phyloP scores from a whole-genome alignment of 2,797 vertebrate genomes.

The Cynodonichthys magdalenae region DNA sequence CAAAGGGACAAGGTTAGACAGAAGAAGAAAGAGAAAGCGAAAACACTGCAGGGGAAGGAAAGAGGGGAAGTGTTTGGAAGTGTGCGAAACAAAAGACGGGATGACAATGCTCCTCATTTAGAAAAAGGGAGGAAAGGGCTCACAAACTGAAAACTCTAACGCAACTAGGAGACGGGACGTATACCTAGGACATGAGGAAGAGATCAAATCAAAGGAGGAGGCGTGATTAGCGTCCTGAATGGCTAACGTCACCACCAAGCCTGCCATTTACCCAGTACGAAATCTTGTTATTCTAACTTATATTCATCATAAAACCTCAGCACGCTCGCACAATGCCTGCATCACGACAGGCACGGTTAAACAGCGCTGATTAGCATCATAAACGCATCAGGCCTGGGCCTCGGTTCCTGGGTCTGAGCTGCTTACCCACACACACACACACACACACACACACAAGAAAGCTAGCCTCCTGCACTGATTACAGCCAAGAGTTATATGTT shows the following conservation, averaged over 20 bases:
- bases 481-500: conserved; percentile 71
- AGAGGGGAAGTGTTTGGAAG: conserved; percentile 63
- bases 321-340: conserved; percentile 59
- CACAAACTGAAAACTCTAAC: conserved; percentile 59
- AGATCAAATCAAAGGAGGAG: conserved; percentile 63
- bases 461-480: conserved; percentile 66
- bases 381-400: conserved; percentile 63
- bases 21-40: conserved; percentile 57
- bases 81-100: conserved; percentile 52
- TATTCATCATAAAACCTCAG: conserved; percentile 81
- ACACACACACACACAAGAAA: conserved; percentile 17
- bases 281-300: conserved; percentile 78
- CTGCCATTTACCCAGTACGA: conserved; percentile 65
- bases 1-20: conserved; percentile 46
- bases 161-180: conserved; percentile 56
- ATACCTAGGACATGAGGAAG: conserved; percentile 74
- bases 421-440: conserved; percentile 37
- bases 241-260: conserved; percentile 68
- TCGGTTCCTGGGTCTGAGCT: conserved; percentile 43
- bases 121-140: conserved; percentile 51
- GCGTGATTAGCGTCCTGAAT: conserved; percentile 69
- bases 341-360: conserved; percentile 73
- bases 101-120: conserved; percentile 59
- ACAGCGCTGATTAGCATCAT: conserved; percentile 79
- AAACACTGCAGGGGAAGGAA: conserved; percentile 57